Evolutionary conservation across 1,140 invertebrate species (phyloP), one percentile per base, ranked within the genome.

Genomic region (Oscheius sp.): DNA sequence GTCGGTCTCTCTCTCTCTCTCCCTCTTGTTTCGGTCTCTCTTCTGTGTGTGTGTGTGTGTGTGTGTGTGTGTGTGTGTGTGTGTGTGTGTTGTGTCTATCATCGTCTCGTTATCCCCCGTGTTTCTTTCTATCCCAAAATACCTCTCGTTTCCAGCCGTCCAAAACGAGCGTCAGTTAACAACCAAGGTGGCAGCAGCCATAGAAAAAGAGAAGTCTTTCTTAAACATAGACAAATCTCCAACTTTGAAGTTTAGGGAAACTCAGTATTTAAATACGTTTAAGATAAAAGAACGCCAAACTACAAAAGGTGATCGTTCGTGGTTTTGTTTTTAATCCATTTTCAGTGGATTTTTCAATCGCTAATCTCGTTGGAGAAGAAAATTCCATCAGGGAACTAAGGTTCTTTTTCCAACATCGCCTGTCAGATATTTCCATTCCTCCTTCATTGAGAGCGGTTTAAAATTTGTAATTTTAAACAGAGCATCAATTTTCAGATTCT

Each of bases 351-450:
- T n/a, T n/a, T n/a, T n/a, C n/a, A n/a, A n/a, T n/a, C n/a, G n/a
- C n/a, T n/a, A n/a, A n/a, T n/a, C n/a, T n/a, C n/a, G n/a, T n/a
- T n/a, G n/a, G n/a, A n/a, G n/a, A n/a, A n/a, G 26, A 58, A 10
- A 28, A 28, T 23, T 38, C 28, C 67, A 52, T 29, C 52, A 29
- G 49, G 32, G 35, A 32, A 59, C 52, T 1, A 42, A 36, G 7
- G 34, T 69, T 0, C 67, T 49, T 2, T 69, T 69, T 23, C 67
- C 68, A 20, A 38, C 68, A 3, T 71, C 55, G 10, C 29, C 58
- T 49, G 10, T 32, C 20, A 3, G 3, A 15, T 31, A 29, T 23
- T 29, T 62, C 15, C 3, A 23, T 26, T 3, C 20, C 15, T 4
- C 20, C 13, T 23, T n/a, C 28, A 32, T 15, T 15, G 34, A 55